phyloP scores from a whole-genome alignment of 2,888 invertebrate species.

The Macrostomum cliftonense region DNA sequence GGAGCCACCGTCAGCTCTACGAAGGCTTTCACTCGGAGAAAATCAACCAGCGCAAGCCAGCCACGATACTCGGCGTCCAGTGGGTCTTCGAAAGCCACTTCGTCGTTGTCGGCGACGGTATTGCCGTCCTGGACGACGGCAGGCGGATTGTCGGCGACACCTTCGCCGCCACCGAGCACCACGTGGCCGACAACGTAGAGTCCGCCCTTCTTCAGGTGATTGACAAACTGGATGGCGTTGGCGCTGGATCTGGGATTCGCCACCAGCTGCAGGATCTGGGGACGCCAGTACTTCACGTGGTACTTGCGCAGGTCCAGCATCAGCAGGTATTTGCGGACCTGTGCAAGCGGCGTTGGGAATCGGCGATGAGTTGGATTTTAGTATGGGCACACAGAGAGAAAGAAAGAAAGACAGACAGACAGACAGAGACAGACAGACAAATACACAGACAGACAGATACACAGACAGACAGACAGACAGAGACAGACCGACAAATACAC shows the following conservation, averaged over 20 bases:
- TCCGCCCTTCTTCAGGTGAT: conserved; percentile 78
- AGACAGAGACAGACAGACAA: too few species aligned
- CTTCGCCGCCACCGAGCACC: conserved; percentile 43
- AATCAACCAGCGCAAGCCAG: conserved; percentile 14
- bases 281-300: conserved; percentile 97
- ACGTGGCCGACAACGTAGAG: conserved; percentile 72
- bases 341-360: conserved; percentile 12
- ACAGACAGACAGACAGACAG: too few species aligned
- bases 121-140: too few species aligned
- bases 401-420: background rate
- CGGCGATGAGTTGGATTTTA: too few species aligned
- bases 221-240: conserved; percentile 83
- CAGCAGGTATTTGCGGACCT: conserved; percentile 81
- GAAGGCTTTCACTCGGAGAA: conserved; percentile 62
- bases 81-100: too few species aligned
- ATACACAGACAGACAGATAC: too few species aligned
- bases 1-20: conserved; percentile 73
- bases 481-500: too few species aligned
- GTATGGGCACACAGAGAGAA: too few species aligned
- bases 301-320: conserved; percentile 84
- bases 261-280: conserved; percentile 78
- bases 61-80: background rate
- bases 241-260: conserved; percentile 71
- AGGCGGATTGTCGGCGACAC: background rate
- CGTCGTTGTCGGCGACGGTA: too few species aligned